Evolutionary conservation across 2,888 invertebrate genomes (phyloP).

Genomic region (Steinernema carpocapsae): DNA sequence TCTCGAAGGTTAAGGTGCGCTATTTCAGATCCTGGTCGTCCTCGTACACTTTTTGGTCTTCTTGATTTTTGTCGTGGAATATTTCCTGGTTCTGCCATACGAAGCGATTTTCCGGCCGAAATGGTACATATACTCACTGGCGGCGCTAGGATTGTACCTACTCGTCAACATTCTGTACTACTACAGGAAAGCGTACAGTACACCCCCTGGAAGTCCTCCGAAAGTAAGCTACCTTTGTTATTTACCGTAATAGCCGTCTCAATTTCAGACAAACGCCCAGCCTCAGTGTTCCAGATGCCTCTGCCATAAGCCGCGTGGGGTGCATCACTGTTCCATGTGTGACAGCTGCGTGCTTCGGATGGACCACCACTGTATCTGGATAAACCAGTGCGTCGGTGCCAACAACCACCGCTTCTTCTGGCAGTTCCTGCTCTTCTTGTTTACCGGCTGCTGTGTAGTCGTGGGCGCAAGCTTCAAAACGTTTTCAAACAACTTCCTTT

Average conservation of each 20-base stretch:
- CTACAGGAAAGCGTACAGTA: conserved; percentile 45
- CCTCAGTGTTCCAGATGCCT: conserved; percentile 46
- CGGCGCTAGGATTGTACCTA: conserved; percentile 45
- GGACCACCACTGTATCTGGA: conserved; percentile 54
- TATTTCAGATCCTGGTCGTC: conserved; percentile 45
- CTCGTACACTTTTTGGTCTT: conserved; percentile 50
- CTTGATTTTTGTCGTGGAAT: conserved; percentile 37
- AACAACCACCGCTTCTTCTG: conserved; percentile 49
- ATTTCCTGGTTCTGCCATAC: conserved; percentile 47
- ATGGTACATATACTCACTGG: conserved; percentile 39
- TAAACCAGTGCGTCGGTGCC: conserved; percentile 53
- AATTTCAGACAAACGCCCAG: conserved; percentile 40
- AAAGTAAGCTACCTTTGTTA: conserved; percentile 33
- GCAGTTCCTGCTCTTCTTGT: conserved; percentile 48
- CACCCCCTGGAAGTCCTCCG: conserved; percentile 46
- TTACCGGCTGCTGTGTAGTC: conserved; percentile 45
- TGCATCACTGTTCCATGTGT: conserved; percentile 51
- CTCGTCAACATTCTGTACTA: conserved; percentile 45
- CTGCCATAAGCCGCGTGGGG: conserved; percentile 45
- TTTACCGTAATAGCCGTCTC: not conserved
- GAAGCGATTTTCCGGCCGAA: conserved; percentile 44
- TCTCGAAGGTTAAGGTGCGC: not conserved
- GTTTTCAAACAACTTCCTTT: conserved; percentile 31
- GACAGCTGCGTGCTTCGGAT: conserved; percentile 47
- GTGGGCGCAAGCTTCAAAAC: conserved; percentile 40